phyloP scores from a whole-genome alignment of 2,113 vertebrate species.

The Spheniscus mendiculus region DNA sequence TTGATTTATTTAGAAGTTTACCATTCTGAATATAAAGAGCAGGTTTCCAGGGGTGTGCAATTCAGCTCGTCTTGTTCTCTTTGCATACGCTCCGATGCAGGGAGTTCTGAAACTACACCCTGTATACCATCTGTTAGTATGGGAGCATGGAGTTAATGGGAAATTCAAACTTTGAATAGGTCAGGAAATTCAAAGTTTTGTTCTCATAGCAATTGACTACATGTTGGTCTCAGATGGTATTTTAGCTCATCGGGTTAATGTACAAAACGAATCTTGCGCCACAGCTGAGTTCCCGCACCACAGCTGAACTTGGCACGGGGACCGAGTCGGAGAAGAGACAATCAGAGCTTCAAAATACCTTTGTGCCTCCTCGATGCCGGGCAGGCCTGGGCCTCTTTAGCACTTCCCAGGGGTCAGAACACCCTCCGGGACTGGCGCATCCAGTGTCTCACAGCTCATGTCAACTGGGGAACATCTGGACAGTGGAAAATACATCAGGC shows the following conservation, averaged over 20 bases:
- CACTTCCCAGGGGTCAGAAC: slow-evolving; percentile 58
- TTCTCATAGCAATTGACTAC: slow-evolving; percentile 51
- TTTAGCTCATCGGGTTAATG: background rate
- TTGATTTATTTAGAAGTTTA: background rate
- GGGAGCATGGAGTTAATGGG: background rate
- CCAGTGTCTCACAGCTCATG: background rate
- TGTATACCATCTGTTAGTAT: slow-evolving; percentile 17
- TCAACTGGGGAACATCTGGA: slow-evolving; percentile 55
- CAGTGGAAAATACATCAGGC: slow-evolving; percentile 30
- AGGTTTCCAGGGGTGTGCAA: background rate
- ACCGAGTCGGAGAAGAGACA: background rate
- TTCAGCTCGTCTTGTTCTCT: background rate
- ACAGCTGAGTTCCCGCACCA: background rate
- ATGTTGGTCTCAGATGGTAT: slow-evolving; percentile 56
- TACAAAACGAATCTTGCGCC: background rate
- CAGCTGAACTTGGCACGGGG: slow-evolving; percentile 21
- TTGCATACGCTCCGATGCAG: background rate
- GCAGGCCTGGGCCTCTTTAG: slow-evolving; percentile 49
- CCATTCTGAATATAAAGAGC: background rate
- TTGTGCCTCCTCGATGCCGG: slow-evolving; percentile 8
- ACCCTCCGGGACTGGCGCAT: slow-evolving; percentile 24
- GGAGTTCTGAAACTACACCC: background rate
- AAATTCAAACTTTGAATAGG: slow-evolving; percentile 46
- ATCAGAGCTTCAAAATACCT: slow-evolving; percentile 48
- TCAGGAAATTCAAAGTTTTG: slow-evolving; percentile 36